Conservation (phyloP, 2,797 vertebrate genomes). For the Lagocephalus sceleratus region DNA sequence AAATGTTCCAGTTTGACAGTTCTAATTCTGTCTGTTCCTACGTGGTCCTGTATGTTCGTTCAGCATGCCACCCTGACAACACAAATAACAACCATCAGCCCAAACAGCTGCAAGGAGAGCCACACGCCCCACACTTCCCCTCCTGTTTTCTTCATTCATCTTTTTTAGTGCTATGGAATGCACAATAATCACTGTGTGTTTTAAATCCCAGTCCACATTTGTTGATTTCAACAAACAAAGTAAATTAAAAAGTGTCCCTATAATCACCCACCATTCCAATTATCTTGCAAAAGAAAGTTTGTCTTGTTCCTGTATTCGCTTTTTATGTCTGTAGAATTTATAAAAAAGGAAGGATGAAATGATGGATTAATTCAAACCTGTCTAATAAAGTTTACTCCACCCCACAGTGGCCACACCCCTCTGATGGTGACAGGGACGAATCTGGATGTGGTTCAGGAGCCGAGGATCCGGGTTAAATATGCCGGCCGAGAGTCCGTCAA, state of each 20-base stretch:
- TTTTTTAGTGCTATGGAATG: constrained; percentile 35
- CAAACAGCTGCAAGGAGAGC: constrained; percentile 38
- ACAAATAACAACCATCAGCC: constrained; percentile 27
- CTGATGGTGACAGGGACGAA: constrained; percentile 92
- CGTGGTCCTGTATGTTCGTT: constrained; percentile 17
- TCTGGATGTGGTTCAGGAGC: constrained; percentile 96
- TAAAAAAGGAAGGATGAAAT: too few relatives aligned
- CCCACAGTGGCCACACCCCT: constrained; percentile 87
- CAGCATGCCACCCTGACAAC: constrained; percentile 13
- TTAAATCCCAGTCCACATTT: constrained; percentile 30
- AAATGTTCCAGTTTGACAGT: neutral
- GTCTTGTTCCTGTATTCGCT: neutral
- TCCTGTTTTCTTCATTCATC: constrained; percentile 30
- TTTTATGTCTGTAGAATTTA: neutral
- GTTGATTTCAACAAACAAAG: constrained; percentile 48
- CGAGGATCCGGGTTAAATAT: constrained; percentile 90
- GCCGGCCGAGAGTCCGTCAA: constrained; percentile 93
- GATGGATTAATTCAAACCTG: neutral
- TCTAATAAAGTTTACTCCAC: neutral
- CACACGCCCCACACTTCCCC: constrained; percentile 15
- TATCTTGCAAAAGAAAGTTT: constrained; percentile 47
- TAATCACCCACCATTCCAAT: constrained; percentile 54
- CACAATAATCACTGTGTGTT: constrained; percentile 33
- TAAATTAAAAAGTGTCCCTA: constrained; percentile 53
- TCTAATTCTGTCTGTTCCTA: constrained; percentile 4